Conservation (phyloP, 2,797 vertebrate genomes). For the Saxicola maurus region DNA sequence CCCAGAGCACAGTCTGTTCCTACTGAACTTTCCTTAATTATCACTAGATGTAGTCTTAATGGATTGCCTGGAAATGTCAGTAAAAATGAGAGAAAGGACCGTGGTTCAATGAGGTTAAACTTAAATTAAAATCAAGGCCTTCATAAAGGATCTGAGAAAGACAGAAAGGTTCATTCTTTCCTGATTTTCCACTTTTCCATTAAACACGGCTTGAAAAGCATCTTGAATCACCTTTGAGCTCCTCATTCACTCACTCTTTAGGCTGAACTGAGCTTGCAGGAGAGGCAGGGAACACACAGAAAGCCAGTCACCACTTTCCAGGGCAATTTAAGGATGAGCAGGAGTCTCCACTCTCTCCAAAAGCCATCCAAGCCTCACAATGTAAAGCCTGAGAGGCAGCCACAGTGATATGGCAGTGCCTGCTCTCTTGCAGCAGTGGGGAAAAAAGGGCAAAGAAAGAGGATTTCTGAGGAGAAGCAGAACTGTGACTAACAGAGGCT, state of each 20-base stretch:
- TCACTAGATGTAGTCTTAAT: background rate
- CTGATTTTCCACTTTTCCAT: background rate
- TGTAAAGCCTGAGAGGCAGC: background rate
- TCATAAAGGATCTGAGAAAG: background rate
- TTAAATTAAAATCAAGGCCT: background rate
- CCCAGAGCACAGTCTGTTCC: background rate
- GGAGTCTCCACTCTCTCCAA: background rate
- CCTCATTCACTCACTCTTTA: background rate
- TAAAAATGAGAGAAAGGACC: background rate
- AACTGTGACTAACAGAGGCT: background rate
- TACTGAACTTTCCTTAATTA: conserved; percentile 5
- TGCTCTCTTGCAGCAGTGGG: fast-evolving
- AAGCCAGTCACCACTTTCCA: background rate
- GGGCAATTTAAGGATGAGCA: background rate
- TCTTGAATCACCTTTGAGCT: background rate
- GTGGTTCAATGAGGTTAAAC: background rate
- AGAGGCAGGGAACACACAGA: background rate
- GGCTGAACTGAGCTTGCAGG: background rate
- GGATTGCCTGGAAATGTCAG: background rate
- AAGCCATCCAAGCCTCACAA: background rate
- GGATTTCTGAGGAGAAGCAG: background rate
- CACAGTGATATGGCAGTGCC: background rate
- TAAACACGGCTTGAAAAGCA: background rate
- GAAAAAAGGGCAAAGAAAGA: background rate
- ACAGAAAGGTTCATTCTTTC: background rate